Percentiles rank a stretch among this genome's conserved stretches.
Conservation (phyloP, 2,797 vertebrate species). For the Calcarius lapponicus region DNA sequence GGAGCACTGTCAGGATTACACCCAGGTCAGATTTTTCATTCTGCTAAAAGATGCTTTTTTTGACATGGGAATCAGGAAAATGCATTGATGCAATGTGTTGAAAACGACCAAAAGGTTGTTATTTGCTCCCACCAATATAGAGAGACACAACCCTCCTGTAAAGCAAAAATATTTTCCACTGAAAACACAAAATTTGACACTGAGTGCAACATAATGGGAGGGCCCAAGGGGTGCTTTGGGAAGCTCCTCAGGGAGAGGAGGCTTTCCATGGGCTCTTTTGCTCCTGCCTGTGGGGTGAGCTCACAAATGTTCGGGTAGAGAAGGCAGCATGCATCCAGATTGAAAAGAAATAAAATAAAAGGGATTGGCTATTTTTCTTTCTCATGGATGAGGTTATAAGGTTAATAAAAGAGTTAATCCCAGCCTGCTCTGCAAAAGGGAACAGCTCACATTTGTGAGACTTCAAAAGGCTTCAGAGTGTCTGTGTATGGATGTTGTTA, state of each 20-base stretch:
- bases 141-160: not conserved
- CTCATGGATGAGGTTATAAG: not conserved
- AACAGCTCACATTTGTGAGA: not conserved
- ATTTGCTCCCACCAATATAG: not conserved
- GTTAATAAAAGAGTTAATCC: constrained; percentile 23
- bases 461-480: not conserved
- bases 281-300: not conserved
- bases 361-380: not conserved
- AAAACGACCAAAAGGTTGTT: not conserved
- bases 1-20: not conserved
- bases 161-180: not conserved
- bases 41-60: not conserved
- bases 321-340: not conserved
- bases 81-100: not conserved
- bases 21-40: not conserved
- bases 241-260: not conserved
- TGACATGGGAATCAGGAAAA: not conserved
- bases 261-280: not conserved
- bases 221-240: not conserved
- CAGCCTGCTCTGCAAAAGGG: not conserved
- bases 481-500: not conserved
- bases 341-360: not conserved
- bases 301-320: not conserved
- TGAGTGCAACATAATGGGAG: not conserved
- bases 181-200: not conserved